Evolutionary conservation across 2,797 vertebrate species (phyloP).

Genomic region (Leontopithecus rosalia): DNA sequence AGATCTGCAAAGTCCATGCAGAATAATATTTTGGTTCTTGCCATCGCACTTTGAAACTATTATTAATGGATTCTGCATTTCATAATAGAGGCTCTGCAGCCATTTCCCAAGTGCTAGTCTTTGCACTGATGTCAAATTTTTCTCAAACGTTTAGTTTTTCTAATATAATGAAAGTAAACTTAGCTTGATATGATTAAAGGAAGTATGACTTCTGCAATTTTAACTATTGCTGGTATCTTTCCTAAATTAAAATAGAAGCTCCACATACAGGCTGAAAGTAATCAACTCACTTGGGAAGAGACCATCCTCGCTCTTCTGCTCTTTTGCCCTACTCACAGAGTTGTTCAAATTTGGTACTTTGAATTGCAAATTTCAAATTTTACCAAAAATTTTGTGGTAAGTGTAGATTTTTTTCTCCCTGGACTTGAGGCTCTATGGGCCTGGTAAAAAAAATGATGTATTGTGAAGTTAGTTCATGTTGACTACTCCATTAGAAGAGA

Average conservation of each 20-base stretch:
- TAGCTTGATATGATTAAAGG: not conserved
- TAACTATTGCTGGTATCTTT: not conserved
- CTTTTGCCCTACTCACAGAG: not conserved
- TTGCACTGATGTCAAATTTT: not conserved
- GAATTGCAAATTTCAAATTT: not conserved
- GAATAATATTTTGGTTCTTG: not conserved
- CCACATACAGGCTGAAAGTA: not conserved
- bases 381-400: slow-evolving; percentile 5
- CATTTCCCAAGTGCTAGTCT: not conserved
- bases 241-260: not conserved
- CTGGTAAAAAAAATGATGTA: not conserved
- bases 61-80: not conserved
- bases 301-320: too few relatives aligned
- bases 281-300: not conserved
- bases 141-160: not conserved
- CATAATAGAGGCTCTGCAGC: not conserved
- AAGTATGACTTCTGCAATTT: not conserved
- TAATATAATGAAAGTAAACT: not conserved
- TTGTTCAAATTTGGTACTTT: not conserved
- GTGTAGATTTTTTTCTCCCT: not conserved
- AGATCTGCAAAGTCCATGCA: not conserved
- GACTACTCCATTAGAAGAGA: not conserved
- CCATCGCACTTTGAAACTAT: not conserved
- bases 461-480: not conserved
- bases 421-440: not conserved